phyloP scores from a whole-genome alignment of 2,888 invertebrate genomes.

The Eretmocerus hayati region DNA sequence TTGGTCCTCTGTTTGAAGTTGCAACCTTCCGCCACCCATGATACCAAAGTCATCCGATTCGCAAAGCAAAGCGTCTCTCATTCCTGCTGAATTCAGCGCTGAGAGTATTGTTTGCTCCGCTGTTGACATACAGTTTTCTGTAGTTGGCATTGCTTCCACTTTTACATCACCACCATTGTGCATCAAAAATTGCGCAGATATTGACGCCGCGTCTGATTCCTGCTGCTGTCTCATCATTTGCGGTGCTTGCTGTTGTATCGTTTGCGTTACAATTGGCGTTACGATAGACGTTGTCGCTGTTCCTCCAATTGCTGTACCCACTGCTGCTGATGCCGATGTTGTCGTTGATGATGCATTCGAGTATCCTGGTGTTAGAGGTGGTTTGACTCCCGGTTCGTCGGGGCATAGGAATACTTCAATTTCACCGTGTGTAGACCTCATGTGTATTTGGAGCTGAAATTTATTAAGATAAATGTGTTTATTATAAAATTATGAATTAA shows the following conservation, averaged over 20 bases:
- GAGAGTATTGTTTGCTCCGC: slow-evolving; percentile 25
- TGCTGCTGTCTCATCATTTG: too few relatives aligned
- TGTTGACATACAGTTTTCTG: slow-evolving; percentile 21
- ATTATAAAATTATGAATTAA: neutral
- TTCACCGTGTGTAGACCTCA: slow-evolving; percentile 84
- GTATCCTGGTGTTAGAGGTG: slow-evolving; percentile 30
- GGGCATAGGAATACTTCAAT: slow-evolving; percentile 95
- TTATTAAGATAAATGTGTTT: neutral
- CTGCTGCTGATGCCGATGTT: slow-evolving; percentile 18
- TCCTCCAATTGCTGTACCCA: slow-evolving; percentile 16
- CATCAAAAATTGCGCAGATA: slow-evolving; percentile 22
- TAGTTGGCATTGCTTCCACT: slow-evolving; percentile 31
- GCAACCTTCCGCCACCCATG: slow-evolving; percentile 61
- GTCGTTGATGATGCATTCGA: slow-evolving; percentile 26
- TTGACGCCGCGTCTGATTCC: slow-evolving; percentile 21
- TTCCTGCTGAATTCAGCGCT: slow-evolving; percentile 38
- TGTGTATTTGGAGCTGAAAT: slow-evolving; percentile 70
- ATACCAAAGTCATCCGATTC: slow-evolving; percentile 73
- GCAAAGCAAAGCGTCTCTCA: slow-evolving; percentile 65
- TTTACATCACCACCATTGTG: slow-evolving; percentile 25
- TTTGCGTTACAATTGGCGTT: slow-evolving; percentile 10
- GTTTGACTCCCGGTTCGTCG: slow-evolving; percentile 49
- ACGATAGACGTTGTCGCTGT: slow-evolving; percentile 19
- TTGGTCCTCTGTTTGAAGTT: slow-evolving; percentile 70
- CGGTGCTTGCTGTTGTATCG: too few relatives aligned